Percentiles rank a stretch among this genome's conserved stretches.
Evolutionary conservation across 92 coral and sea anemone genomes (phyloP).

Genomic region (Zoanthus gigantus): DNA sequence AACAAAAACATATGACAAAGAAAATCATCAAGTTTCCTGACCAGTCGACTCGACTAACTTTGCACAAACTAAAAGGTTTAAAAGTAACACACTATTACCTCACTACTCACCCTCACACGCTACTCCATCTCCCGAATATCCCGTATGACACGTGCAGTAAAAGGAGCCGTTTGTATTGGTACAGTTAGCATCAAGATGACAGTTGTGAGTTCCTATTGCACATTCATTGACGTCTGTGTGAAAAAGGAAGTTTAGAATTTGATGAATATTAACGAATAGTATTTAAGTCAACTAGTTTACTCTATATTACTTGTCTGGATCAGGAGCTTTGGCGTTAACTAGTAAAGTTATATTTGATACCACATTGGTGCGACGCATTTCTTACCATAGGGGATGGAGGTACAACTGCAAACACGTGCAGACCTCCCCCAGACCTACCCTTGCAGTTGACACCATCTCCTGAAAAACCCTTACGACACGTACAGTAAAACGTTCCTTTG

Average conservation of each 20-base stretch:
- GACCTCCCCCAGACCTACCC: slow-evolving; percentile 49
- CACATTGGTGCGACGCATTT: neutral
- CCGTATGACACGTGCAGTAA: slow-evolving; percentile 85
- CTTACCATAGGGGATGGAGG: slow-evolving; percentile 30
- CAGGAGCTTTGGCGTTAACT: slow-evolving; percentile 17
- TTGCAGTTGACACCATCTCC: slow-evolving; percentile 59
- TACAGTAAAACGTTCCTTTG: slow-evolving; percentile 54
- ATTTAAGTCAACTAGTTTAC: neutral
- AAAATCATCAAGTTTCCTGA: too few relatives aligned
- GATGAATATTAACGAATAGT: neutral
- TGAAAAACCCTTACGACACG: slow-evolving; percentile 54
- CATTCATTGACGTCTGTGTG: slow-evolving; percentile 23
- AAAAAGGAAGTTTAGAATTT: neutral
- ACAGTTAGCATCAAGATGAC: slow-evolving; percentile 84
- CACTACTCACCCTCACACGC: slow-evolving; percentile 67
- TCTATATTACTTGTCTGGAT: neutral
- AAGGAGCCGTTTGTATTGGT: slow-evolving; percentile 89
- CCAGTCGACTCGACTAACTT: too few relatives aligned
- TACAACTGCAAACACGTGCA: slow-evolving; percentile 5
- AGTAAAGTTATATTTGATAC: neutral
- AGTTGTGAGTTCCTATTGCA: slow-evolving; percentile 60
- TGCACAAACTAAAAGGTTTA: neutral
- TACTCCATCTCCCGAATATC: slow-evolving; percentile 89
- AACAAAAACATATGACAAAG: too few relatives aligned
- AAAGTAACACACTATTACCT: neutral